phyloP scores from a whole-genome alignment of 1,140 invertebrate genomes.

The Sarcophaga bullata region DNA sequence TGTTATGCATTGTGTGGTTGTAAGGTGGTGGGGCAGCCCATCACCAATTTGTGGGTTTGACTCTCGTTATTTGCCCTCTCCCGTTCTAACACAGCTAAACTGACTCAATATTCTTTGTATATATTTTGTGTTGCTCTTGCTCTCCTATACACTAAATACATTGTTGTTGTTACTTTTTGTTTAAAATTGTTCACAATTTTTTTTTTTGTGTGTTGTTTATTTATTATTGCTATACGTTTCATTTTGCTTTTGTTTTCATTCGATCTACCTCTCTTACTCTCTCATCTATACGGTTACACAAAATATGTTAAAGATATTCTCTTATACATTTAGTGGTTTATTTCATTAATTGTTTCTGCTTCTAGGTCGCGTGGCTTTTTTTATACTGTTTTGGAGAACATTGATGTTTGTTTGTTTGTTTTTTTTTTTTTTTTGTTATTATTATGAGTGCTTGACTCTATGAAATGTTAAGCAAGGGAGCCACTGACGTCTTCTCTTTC shows the following conservation, averaged over 20 bases:
- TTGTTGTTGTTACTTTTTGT: not conserved
- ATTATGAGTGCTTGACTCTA: not conserved
- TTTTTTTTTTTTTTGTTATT: no score
- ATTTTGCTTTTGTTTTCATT: not conserved
- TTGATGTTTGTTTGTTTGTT: not conserved
- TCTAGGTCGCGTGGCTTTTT: conserved; percentile 33
- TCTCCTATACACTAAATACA: no score
- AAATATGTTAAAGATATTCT: not conserved
- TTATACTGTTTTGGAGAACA: conserved; percentile 25
- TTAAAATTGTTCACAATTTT: not conserved
- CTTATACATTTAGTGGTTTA: conserved; percentile 12
- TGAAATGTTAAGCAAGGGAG: conserved; percentile 12
- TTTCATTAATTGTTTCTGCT: conserved; percentile 8
- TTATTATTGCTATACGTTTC: not conserved
- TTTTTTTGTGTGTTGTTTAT: not conserved
- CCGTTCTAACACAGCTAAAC: not conserved
- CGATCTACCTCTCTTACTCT: not conserved
- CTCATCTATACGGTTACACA: not conserved
- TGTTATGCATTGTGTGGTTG: conserved; percentile 12
- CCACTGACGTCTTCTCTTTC: conserved; percentile 3
- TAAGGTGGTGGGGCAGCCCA: not conserved
- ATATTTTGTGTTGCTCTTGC: not conserved
- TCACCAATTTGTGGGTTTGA: not conserved
- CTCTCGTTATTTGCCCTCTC: not conserved
- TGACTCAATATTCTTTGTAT: not conserved